Base-by-base conservation (phyloP, 1,140 invertebrate species). In the Lutraria rhynchaena region DNA sequence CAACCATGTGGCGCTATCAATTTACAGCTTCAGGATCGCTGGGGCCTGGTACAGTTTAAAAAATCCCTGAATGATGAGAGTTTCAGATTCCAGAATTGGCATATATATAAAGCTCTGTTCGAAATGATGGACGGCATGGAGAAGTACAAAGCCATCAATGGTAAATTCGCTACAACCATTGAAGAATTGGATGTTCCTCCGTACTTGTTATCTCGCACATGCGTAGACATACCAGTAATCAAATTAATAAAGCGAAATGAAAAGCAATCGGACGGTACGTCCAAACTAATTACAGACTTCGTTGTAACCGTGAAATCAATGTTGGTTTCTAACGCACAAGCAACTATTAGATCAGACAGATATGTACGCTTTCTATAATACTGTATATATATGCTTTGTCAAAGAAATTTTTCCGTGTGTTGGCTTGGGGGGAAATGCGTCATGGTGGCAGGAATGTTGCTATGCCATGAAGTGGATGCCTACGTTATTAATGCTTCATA, bases 11-110 rank as follows among this genome's bases (percentile, higher is more conserved):
- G 29, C 55, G 22, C 31, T 4, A 58, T 74, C 19, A 74, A 44
- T 41, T 44, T 74, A 29, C 53, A 29, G 35, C 33, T 74, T 3
- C 70, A 57, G 29, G 70, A 74, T 33, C 70, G 70, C 0, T 74
- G 70, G 70, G 70, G 70, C n/a, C 31, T 74, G 31, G 53, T 74
- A 1, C 70, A 74, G 24, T 74, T 74, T 19, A 74, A 74, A 44
- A 57, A 11, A 41, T 17, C 57, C 31, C 9, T 57, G 13, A n/a
- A 37, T 3, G 70, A 74, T 41, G 44, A 58, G 49, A 35, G 37
- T 19, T 74, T 74, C 22, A 35, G 24, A n/a, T 74, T 57, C 22
- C 11, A 55, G 2, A 57, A 41, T 41, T 74, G 70, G 70, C 70
- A 74, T 58, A 44, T 74, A 41, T 74, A 74, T 29, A 57, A 44